A percentile compares a stretch with the other conserved stretches of the same genome.
Conservation (phyloP, 2,888 invertebrate species). For the Myathropa florea region DNA sequence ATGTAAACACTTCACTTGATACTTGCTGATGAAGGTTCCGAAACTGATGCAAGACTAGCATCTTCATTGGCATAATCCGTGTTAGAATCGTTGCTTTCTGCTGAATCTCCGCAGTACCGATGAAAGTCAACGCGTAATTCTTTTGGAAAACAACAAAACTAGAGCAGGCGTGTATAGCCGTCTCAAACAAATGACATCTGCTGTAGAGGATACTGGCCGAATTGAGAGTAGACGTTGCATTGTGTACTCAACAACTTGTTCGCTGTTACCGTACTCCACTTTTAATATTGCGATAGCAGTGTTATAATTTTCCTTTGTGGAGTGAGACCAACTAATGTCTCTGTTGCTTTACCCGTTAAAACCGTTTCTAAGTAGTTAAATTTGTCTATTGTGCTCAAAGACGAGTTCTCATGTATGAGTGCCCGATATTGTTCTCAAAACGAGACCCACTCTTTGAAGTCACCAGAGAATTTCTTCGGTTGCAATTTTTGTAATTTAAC, state of each 20-base stretch:
- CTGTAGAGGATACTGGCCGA: constrained; percentile 8
- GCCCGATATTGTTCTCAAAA: constrained; percentile 22
- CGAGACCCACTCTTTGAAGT: constrained; percentile 28
- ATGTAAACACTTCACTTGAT: too few relatives aligned
- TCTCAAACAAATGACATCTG: background rate
- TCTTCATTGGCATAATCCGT: background rate
- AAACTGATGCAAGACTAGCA: background rate
- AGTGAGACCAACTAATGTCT: constrained; percentile 42
- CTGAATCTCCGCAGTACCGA: constrained; percentile 17
- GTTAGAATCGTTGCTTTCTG: background rate
- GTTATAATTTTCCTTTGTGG: constrained; percentile 32
- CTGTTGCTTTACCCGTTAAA: constrained; percentile 28
- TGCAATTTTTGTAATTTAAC: constrained; percentile 14
- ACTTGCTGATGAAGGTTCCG: constrained; percentile 7
- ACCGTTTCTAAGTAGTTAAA: constrained; percentile 38
- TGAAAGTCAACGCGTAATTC: constrained; percentile 12
- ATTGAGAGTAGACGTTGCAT: constrained; percentile 41
- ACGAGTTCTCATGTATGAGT: constrained; percentile 29
- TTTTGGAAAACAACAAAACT: constrained; percentile 17
- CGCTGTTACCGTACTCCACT: constrained; percentile 38
- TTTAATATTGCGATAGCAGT: constrained; percentile 33
- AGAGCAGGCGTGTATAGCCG: background rate
- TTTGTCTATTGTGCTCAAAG: constrained; percentile 33
- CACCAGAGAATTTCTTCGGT: constrained; percentile 29
- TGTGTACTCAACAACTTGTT: constrained; percentile 28